Base-by-base conservation (phyloP, 2,113 vertebrate species). In the Mesembrinibis cayennensis region DNA sequence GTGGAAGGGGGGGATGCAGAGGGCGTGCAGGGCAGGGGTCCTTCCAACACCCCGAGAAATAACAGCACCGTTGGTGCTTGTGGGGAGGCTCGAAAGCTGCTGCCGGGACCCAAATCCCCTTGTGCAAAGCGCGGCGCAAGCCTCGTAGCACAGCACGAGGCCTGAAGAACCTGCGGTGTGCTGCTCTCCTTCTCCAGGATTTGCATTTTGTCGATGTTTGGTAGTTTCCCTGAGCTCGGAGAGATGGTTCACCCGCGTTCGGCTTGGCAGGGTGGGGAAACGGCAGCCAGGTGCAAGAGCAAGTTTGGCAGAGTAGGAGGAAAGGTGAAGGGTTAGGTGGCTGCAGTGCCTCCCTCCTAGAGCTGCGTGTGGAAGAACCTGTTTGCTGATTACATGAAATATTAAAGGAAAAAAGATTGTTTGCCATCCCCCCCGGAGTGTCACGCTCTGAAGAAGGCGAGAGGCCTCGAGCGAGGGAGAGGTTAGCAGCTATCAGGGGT, bases 81-180 rank as follows among this genome's bases (percentile, higher is more conserved):
- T 17, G 84, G 66, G 16, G 72, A 63, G 59, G 76, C 86, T 83
- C 6, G 3, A 0, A 13, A 58, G 59, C 45, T 23, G 34, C 63
- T 20, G 32, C 45, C 17, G 4, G 67, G 25, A 1, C 65, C 0
- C 1, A 8, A 36, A 3, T 32, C 71, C 34, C 58, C 14, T 65
- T 1, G 3, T 8, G 38, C 82, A 13, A 32, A 6, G 74, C 0
- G 1, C 0, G 3, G 74, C 0, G 3, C 38, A 11, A 72, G 42
- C 62, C 71, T 82, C 13, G 2, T 13, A 30, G 65, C 70, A 1
- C 23, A 4, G 79, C 86, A 5, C 1, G 30, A 66, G 87, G 85
- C 85, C 95, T 6, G 25, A 12, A 14, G 45, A 25, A 7, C 65
- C 49, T 11, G 52, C 8, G 9, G 38, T 7, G 34, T 7, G 13